These are phyloP conservation scores for Acanthisitta chloris DNA, from an alignment of 2,113 vertebrate genomes.

Conservation along the genomic window DNA sequence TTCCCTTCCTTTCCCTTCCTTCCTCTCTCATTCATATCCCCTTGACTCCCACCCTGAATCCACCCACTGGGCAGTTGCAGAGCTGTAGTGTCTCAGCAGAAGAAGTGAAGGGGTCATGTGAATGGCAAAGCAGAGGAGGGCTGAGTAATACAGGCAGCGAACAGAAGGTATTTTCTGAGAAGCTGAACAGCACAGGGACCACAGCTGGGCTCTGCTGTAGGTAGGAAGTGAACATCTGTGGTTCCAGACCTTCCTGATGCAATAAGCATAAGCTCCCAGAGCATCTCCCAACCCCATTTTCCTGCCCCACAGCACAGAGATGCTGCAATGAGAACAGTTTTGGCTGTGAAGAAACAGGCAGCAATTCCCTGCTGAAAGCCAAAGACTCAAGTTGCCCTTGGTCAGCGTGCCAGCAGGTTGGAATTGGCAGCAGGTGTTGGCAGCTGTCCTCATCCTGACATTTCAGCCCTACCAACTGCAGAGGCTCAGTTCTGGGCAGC, in stretches of 20 bases:
- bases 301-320: too few species aligned
- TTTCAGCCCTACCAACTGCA: neutral
- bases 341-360: neutral
- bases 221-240: neutral
- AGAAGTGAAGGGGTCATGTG: neutral
- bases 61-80: neutral
- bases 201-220: neutral
- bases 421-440: neutral
- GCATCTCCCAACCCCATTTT: fast-evolving
- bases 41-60: fast-evolving
- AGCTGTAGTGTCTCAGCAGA: neutral
- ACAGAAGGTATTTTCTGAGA: neutral
- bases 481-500: neutral
- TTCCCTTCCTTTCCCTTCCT: too few species aligned
- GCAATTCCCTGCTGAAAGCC: neutral
- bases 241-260: neutral
- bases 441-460: neutral
- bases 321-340: neutral
- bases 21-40: fast-evolving
- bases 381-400: neutral
- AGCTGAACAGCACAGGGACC: neutral
- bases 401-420: neutral
- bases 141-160: fast-evolving
- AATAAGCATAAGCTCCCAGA: neutral
- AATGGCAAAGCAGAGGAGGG: neutral